Percentiles rank a stretch among this genome's conserved stretches.
phyloP scores from a whole-genome alignment of 2,113 vertebrate species.

The Antigone vipio region DNA sequence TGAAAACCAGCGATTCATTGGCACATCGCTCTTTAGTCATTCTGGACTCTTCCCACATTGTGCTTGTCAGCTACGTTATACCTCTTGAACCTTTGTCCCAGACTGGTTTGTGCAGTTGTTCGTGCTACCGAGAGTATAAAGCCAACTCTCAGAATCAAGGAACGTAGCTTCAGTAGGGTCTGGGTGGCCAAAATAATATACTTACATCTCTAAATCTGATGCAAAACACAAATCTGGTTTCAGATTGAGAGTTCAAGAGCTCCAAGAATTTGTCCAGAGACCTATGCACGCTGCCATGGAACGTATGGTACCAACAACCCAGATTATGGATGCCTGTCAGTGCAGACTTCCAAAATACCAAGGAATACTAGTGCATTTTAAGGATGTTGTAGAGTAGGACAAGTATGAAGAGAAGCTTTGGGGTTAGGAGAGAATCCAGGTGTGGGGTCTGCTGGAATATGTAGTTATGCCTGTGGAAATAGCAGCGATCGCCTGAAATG shows the following conservation, averaged over 20 bases:
- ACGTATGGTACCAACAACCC: neutral
- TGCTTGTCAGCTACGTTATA: neutral
- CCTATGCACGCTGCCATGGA: neutral
- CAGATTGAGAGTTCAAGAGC: neutral
- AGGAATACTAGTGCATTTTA: neutral
- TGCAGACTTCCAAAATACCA: neutral
- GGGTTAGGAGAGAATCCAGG: neutral
- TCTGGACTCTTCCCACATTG: slow-evolving; percentile 34
- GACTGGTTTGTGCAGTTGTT: neutral
- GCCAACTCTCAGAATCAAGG: neutral
- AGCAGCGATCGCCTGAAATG: neutral
- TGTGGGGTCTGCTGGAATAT: neutral
- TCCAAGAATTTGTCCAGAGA: neutral
- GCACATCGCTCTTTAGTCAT: slow-evolving; percentile 29
- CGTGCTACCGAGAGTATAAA: neutral
- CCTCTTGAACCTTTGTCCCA: neutral
- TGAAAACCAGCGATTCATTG: slow-evolving; percentile 20
- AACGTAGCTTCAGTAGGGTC: neutral
- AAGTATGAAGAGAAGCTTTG: neutral
- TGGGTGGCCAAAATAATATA: neutral
- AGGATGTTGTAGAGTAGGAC: neutral
- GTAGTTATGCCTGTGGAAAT: neutral
- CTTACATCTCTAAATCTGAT: neutral
- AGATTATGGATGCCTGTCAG: neutral
- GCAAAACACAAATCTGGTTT: neutral